Conservation (phyloP, 2,888 invertebrate species). For the Laspeyria flexula region DNA sequence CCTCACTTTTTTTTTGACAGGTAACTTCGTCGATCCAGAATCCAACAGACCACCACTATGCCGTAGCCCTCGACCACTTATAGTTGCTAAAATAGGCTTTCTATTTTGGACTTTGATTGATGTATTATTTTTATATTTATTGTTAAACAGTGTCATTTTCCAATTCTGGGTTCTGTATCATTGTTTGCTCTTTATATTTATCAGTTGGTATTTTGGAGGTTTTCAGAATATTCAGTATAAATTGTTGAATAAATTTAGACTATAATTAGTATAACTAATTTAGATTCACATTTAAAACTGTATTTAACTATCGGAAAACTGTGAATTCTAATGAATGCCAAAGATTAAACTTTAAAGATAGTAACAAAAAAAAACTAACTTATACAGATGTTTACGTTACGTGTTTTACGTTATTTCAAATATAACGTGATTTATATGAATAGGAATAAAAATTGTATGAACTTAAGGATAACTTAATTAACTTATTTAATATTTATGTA, state of each 20-base stretch:
- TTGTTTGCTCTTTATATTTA: slow-evolving; percentile 80
- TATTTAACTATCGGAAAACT: slow-evolving; percentile 16
- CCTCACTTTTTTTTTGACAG: slow-evolving; percentile 50
- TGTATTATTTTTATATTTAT: slow-evolving; percentile 72
- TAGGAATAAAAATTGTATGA: too few relatives aligned
- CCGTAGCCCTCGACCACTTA: slow-evolving; percentile 59
- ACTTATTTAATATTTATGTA: too few relatives aligned
- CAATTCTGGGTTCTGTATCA: slow-evolving; percentile 85
- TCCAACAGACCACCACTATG: slow-evolving; percentile 57
- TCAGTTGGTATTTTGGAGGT: slow-evolving; percentile 86
- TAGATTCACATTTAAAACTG: slow-evolving; percentile 15
- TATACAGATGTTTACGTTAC: too few relatives aligned
- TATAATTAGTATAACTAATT: slow-evolving; percentile 9
- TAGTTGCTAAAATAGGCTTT: slow-evolving; percentile 77
- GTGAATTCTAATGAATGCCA: slow-evolving; percentile 66
- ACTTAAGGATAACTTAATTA: too few relatives aligned
- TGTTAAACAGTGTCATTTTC: slow-evolving; percentile 74
- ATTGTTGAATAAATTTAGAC: slow-evolving; percentile 61
- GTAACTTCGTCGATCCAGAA: slow-evolving; percentile 64
- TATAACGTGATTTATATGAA: too few relatives aligned
- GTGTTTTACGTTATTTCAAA: too few relatives aligned
- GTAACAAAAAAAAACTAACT: too few relatives aligned
- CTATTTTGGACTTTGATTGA: slow-evolving; percentile 89
- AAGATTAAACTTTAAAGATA: too few relatives aligned
- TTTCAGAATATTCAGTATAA: slow-evolving; percentile 87